phyloP scores from a whole-genome alignment of 2,113 vertebrate species.

The Vombatus ursinus region DNA sequence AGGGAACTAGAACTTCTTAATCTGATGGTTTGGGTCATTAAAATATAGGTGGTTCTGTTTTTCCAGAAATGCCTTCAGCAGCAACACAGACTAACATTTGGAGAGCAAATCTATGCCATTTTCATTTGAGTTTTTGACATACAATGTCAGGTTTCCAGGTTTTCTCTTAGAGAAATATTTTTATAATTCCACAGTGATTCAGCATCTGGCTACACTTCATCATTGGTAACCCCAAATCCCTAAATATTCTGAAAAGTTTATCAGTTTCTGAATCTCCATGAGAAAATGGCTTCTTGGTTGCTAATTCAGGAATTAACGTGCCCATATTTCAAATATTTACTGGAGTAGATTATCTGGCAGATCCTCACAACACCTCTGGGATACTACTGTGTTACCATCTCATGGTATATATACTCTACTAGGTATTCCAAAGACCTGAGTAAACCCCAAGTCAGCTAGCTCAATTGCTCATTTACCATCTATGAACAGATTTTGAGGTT shows the following conservation, averaged over 20 bases:
- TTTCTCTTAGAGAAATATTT: slow-evolving; percentile 95
- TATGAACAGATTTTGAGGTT: neutral
- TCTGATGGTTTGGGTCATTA: slow-evolving; percentile 92
- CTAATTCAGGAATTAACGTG: slow-evolving; percentile 97
- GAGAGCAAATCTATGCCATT: slow-evolving; percentile 93
- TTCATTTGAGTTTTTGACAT: slow-evolving; percentile 94
- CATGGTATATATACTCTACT: neutral
- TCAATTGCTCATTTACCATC: neutral
- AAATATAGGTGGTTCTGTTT: slow-evolving; percentile 94
- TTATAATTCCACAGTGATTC: slow-evolving; percentile 94
- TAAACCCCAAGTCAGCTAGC: neutral
- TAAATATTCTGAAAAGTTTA: slow-evolving; percentile 98
- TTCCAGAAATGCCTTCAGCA: slow-evolving; percentile 94
- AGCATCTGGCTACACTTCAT: slow-evolving; percentile 97
- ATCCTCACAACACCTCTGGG: slow-evolving; percentile 95
- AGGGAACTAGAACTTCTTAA: slow-evolving; percentile 81
- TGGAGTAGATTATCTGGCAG: slow-evolving; percentile 94
- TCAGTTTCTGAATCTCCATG: slow-evolving; percentile 99
- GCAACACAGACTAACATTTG: slow-evolving; percentile 97
- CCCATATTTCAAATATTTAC: slow-evolving; percentile 98
- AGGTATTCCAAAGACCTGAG: neutral
- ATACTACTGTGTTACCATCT: slow-evolving; percentile 99
- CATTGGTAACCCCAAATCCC: slow-evolving; percentile 95
- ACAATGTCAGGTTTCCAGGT: slow-evolving; percentile 87
- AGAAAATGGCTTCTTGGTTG: slow-evolving; percentile 96